A percentile compares a stretch with the other conserved stretches of the same genome.
phyloP scores from a whole-genome alignment of 2,113 vertebrate species.

The Eudyptes chrysolophus region DNA sequence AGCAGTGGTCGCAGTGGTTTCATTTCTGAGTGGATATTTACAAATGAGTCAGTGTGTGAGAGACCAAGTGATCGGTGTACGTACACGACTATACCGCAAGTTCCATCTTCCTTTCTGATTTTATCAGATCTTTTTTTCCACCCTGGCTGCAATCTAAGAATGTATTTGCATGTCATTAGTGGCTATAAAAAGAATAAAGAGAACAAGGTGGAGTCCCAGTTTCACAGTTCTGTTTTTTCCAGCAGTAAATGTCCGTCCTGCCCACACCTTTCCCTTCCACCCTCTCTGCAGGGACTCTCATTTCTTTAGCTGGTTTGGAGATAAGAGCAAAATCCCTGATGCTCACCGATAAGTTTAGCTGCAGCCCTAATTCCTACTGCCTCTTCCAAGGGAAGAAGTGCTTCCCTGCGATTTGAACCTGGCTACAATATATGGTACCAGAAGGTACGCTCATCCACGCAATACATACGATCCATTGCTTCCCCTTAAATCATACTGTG shows the following conservation, averaged over 20 bases:
- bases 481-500: neutral
- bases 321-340: neutral
- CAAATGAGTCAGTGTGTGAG: neutral
- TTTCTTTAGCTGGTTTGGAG: neutral
- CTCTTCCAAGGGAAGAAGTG: neutral
- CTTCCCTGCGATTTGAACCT: neutral
- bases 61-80: neutral
- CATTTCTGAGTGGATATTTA: neutral
- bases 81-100: neutral
- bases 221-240: neutral
- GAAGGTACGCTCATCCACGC: neutral
- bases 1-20: neutral
- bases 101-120: constrained; percentile 60
- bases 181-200: neutral
- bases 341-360: neutral
- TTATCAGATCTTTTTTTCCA: constrained; percentile 44
- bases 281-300: neutral
- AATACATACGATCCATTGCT: accelerated
- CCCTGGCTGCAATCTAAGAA: constrained; percentile 65
- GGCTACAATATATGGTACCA: neutral
- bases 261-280: constrained; percentile 23
- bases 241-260: constrained; percentile 8
- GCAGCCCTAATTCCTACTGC: neutral
- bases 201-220: neutral
- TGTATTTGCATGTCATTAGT: constrained; percentile 4